Percentiles rank a stretch among this genome's conserved stretches.
phyloP scores from a whole-genome alignment of 2,888 invertebrate species.

The Xestia c-nigrum region DNA sequence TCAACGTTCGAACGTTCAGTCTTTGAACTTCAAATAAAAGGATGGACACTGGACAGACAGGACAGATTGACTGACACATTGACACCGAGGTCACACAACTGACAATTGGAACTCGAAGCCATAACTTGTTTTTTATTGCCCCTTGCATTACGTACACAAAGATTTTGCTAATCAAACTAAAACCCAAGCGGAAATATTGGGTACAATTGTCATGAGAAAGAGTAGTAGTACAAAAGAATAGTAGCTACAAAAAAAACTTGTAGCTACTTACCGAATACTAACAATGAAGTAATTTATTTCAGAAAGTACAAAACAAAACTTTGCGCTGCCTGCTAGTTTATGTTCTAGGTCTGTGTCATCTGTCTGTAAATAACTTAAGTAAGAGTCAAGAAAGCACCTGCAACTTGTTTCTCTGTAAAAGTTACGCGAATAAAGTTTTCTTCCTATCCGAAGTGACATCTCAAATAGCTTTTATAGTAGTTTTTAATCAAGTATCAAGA shows the following conservation, averaged over 20 bases:
- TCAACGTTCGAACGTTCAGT: constrained; percentile 5
- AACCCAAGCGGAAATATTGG: background rate
- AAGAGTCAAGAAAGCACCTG: background rate
- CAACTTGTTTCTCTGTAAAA: constrained; percentile 5
- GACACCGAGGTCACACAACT: constrained; percentile 5
- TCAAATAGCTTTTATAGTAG: too few species aligned
- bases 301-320: background rate
- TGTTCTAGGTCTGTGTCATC: background rate
- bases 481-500: background rate
- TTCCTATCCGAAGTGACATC: background rate
- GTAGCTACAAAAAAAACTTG: background rate
- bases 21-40: background rate
- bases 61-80: constrained; percentile 28
- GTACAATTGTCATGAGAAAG: background rate
- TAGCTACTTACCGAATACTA: background rate
- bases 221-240: background rate
- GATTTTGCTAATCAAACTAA: background rate
- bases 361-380: background rate
- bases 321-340: background rate
- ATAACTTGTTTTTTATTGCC: background rate
- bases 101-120: background rate
- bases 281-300: background rate
- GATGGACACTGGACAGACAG: background rate
- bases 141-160: background rate
- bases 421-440: background rate